Evolutionary conservation across 2,113 vertebrate genomes (phyloP).

Genomic region (Syngnathoides biaculeatus): DNA sequence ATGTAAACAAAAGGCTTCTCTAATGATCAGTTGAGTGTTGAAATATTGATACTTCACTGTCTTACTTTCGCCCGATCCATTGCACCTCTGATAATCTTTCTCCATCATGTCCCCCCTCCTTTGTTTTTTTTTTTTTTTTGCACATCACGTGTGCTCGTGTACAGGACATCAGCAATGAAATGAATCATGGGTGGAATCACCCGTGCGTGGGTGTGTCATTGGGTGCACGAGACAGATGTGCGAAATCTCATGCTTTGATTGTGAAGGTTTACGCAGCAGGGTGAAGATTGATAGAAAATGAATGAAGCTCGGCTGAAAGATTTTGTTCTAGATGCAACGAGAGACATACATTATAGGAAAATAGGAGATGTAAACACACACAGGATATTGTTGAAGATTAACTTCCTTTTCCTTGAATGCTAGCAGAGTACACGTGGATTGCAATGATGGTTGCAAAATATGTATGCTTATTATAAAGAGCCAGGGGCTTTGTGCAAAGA

Average conservation of each 20-base stretch:
- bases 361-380: not conserved
- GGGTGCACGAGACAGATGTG: not conserved
- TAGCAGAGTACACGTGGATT: not conserved
- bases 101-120: conserved; percentile 17
- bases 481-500: not conserved
- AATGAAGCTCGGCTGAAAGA: not conserved
- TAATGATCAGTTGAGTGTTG: conserved; percentile 13
- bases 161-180: not conserved
- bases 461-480: not conserved
- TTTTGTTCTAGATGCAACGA: not conserved
- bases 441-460: not conserved
- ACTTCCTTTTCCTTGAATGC: not conserved
- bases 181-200: not conserved
- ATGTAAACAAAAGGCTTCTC: not conserved
- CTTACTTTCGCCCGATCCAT: conserved; percentile 9
- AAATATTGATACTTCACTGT: not conserved
- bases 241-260: conserved; percentile 22
- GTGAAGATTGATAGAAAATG: not conserved
- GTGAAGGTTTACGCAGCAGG: conserved; percentile 5
- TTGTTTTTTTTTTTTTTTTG: conserved; percentile 14
- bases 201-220: conserved; percentile 8
- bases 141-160: no score
- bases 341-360: not conserved
- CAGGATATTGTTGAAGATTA: not conserved
- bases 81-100: conserved; percentile 14